Evolutionary conservation across 2,888 invertebrate species (phyloP).

Genomic region (Rotaria sp.): DNA sequence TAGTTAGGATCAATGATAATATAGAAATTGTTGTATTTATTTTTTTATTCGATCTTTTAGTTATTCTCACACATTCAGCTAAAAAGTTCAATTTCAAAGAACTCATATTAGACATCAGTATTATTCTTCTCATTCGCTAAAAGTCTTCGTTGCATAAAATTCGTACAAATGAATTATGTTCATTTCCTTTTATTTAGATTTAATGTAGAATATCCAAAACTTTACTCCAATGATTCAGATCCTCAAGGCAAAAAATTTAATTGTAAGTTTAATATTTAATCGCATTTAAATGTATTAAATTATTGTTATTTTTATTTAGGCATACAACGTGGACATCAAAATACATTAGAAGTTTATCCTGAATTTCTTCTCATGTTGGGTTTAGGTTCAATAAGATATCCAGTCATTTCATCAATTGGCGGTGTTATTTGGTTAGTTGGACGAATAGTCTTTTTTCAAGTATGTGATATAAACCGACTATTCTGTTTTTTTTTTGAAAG

Average conservation of each 20-base stretch:
- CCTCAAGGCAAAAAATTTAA: not conserved
- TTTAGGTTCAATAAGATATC: conserved; percentile 23
- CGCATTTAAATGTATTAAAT: no score
- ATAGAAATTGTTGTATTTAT: no score
- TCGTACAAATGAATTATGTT: no score
- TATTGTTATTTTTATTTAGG: not conserved
- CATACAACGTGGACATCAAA: not conserved
- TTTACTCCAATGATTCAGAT: not conserved
- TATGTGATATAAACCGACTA: not conserved
- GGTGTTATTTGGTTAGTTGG: conserved; percentile 12
- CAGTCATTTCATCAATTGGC: conserved; percentile 13
- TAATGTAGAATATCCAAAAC: not conserved
- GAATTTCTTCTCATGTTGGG: not conserved
- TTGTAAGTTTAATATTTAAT: not conserved
- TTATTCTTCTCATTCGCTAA: no score
- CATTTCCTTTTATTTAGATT: not conserved
- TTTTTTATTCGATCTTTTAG: no score
- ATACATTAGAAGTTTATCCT: not conserved
- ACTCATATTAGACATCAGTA: no score
- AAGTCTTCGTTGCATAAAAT: no score
- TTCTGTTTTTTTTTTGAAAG: not conserved
- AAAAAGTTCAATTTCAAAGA: no score
- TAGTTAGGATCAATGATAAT: no score
- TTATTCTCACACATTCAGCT: no score
- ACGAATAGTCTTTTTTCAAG: conserved; percentile 15